Evolutionary conservation across 2,797 vertebrate genomes (phyloP).

Genomic region (Anisognathus igniventris): DNA sequence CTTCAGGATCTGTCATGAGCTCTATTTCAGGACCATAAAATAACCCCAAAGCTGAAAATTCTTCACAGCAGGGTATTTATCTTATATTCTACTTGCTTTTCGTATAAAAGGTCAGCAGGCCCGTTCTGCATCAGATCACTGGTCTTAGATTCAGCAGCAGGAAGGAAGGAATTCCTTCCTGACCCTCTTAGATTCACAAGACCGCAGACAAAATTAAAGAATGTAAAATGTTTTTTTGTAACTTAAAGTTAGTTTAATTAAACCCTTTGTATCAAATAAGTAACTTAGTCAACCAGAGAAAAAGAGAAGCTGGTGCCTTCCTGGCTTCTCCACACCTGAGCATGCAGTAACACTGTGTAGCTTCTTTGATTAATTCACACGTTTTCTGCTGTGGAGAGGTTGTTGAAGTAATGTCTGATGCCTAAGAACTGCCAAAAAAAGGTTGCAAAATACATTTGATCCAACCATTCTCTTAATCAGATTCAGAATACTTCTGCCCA

Average conservation of each 20-base stretch:
- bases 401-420: background rate
- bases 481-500: background rate
- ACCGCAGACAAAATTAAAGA: background rate
- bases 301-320: background rate
- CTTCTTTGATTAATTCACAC: background rate
- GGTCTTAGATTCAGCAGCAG: background rate
- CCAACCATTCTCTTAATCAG: background rate
- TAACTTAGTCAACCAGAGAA: background rate
- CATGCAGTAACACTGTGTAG: background rate
- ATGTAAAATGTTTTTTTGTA: rapidly evolving
- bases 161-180: background rate
- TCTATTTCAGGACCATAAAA: background rate
- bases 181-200: background rate
- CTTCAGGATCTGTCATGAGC: background rate
- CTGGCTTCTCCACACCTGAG: background rate
- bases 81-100: background rate
- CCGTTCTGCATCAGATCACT: background rate
- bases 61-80: background rate
- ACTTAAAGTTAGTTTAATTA: background rate
- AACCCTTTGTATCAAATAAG: background rate
- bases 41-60: background rate
- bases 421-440: background rate
- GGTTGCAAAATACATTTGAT: background rate
- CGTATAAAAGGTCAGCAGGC: background rate
- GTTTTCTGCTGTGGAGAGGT: background rate